A percentile compares a stretch with the other conserved stretches of the same genome.
These are phyloP conservation scores for Salvelinus namaycush DNA, from an alignment of 2,113 vertebrate species.

Conservation along the genomic window DNA sequence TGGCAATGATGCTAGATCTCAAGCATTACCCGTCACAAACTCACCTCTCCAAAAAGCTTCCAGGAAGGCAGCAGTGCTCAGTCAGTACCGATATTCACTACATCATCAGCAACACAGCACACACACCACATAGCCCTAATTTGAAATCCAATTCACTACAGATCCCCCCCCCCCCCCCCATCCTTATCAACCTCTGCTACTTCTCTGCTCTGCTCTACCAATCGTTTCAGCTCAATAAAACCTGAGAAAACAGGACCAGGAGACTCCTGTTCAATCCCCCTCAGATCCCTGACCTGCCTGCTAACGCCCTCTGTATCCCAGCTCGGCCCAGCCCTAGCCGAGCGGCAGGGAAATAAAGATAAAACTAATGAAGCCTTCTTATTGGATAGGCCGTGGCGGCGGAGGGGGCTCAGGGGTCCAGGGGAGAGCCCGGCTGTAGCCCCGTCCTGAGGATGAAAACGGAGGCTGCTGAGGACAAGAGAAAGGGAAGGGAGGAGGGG, in stretches of 20 bases:
- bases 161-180: neutral
- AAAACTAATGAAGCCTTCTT: slow-evolving; percentile 14
- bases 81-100: neutral
- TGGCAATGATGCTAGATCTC: neutral
- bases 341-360: slow-evolving; percentile 7
- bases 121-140: neutral
- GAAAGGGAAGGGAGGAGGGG: neutral
- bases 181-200: neutral
- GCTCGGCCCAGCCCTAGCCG: neutral
- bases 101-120: neutral
- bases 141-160: slow-evolving; percentile 11
- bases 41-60: neutral
- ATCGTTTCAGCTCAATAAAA: slow-evolving; percentile 9
- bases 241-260: neutral
- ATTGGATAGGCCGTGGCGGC: slow-evolving; percentile 8
- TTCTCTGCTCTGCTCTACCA: neutral
- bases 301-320: neutral
- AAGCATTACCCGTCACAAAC: neutral
- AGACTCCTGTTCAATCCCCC: neutral
- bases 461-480: neutral
- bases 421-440: neutral
- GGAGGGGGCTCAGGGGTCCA: too few species aligned
- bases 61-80: too few species aligned
- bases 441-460: neutral
- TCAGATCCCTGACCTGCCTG: neutral